Base-by-base conservation (phyloP, 2,888 invertebrate genomes). In the Anthoptus insignis region DNA sequence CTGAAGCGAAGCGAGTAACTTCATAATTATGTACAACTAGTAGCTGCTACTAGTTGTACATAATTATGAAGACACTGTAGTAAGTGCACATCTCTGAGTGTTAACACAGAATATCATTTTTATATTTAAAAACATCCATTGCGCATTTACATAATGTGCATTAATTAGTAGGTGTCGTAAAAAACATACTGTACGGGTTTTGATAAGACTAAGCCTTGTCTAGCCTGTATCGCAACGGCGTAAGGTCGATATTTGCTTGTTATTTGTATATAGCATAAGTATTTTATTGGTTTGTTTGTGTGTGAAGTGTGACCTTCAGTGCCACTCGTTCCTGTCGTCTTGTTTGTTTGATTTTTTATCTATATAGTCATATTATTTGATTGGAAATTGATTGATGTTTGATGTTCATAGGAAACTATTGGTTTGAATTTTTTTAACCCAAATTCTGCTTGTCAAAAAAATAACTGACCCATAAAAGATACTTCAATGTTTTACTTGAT, bases 251-350 rank as follows among this genome's bases (percentile, higher is more conserved):
- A 24, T n/a, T 47, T 24, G 24, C 22, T 24, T 7, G n/a, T n/a
- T n/a, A 24, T n/a, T 24, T n/a, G 24, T n/a, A 1, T 49, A 59
- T 37, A 16, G 24, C 37, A n/a, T n/a, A n/a, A 24, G 49, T 39
- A 59, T 39, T 59, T 50, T 59, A 59, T 59, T 39, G 24, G 37
- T 59, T 59, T 59, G 59, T 59, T 59, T 59, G 59, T 50, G 50
- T 59, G 50, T 37, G 59, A 59, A 59, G 50, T 22, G 34, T 59
- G 50, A 59, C 59, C 59, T 50, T 59, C 34, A 14, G 29, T 22
- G 32, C 22, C 59, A 50, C 49, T 59, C 27, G 19, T 13, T 13
- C 37, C 24, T 49, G 49, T 59, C 34, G 34, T n/a, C 47, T 39
- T 57, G 9, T 47, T 22, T 58, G 14, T 2, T 54, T 37, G 19